Evolutionary conservation across 1,140 invertebrate species (phyloP).

Genomic region (Chironomus tepperi): DNA sequence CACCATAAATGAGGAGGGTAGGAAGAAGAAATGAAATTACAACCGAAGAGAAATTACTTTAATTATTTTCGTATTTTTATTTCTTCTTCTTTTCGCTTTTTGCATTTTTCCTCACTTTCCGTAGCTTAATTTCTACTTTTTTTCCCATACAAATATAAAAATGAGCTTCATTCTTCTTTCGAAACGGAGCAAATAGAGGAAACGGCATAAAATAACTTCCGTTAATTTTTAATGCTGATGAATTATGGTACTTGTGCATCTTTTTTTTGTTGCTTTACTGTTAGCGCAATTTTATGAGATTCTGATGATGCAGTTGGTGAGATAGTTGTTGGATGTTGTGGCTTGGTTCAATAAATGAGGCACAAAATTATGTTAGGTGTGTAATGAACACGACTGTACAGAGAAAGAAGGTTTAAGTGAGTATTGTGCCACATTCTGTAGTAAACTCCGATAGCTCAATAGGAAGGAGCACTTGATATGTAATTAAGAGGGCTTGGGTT

Average conservation of each 20-base stretch:
- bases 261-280: neutral
- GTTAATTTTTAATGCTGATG: slow-evolving; percentile 12
- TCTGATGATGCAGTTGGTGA: no score
- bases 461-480: no score
- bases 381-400: no score
- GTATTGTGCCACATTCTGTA: no score
- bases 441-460: no score
- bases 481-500: no score
- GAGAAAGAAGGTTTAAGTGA: no score
- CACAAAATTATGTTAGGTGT: no score
- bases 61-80: slow-evolving; percentile 18
- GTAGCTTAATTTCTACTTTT: neutral
- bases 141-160: neutral
- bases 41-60: slow-evolving; percentile 15
- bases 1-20: neutral
- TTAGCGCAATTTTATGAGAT: no score
- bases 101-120: neutral
- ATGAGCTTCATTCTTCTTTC: neutral
- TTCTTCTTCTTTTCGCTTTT: neutral
- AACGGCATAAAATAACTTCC: neutral
- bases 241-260: neutral
- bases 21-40: neutral
- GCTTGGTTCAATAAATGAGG: no score
- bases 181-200: neutral
- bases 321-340: no score